A percentile compares a stretch with the other conserved stretches of the same genome.
Evolutionary conservation across 1,140 invertebrate species (phyloP).

Genomic region (Thaumatotibia leucotreta): DNA sequence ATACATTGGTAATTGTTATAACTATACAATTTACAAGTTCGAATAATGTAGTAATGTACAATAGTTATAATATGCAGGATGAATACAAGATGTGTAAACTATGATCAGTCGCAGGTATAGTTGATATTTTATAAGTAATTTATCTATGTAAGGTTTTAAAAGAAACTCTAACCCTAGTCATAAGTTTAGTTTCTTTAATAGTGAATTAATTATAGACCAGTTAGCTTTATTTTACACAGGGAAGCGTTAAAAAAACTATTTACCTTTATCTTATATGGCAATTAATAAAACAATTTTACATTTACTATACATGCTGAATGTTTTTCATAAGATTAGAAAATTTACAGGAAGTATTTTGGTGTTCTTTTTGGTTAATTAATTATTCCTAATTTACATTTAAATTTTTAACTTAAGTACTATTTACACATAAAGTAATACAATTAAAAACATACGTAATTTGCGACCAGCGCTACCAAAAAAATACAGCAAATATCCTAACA

Average conservation of each 20-base stretch:
- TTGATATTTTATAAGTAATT: constrained; percentile 26
- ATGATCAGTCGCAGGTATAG: constrained; percentile 42
- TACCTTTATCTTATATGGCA: constrained; percentile 6
- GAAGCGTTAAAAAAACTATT: constrained; percentile 13
- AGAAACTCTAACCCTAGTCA: constrained; percentile 26
- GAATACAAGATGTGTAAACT: constrained; percentile 35
- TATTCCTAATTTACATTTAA: constrained; percentile 23
- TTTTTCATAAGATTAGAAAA: constrained; percentile 63
- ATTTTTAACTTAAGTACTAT: constrained; percentile 37
- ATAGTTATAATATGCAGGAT: constrained; percentile 14
- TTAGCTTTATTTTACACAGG: constrained; percentile 2
- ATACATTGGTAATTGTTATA: constrained; percentile 21
- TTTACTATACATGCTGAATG: constrained; percentile 26
- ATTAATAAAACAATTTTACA: constrained; percentile 3
- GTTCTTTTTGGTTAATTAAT: constrained; percentile 60
- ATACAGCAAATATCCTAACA: constrained; percentile 12
- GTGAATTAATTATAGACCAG: background rate
- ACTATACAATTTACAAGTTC: constrained; percentile 21
- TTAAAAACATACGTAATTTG: constrained; percentile 12
- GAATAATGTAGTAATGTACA: constrained; percentile 23
- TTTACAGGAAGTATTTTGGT: constrained; percentile 65
- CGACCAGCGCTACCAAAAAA: constrained; percentile 44
- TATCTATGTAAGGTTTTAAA: constrained; percentile 11
- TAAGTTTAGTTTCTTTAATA: constrained; percentile 23
- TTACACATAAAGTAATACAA: constrained; percentile 33